phyloP scores from a whole-genome alignment of 1,140 invertebrate genomes.

The Aphelinus atriplicis region DNA sequence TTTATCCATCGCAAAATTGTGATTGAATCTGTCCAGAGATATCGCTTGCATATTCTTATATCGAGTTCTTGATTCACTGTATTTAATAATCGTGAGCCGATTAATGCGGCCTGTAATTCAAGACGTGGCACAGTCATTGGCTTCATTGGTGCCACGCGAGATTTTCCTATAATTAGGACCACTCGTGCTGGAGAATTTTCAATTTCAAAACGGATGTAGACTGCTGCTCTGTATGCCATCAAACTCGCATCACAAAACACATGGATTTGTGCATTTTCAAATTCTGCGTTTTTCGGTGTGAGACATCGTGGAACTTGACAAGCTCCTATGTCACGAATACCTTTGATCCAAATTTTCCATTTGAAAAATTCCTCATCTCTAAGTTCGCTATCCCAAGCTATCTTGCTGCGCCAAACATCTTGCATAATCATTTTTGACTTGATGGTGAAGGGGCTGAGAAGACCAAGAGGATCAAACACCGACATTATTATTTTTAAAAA shows the following conservation, averaged over 20 bases:
- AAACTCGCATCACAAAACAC: neutral
- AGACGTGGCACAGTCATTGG: neutral
- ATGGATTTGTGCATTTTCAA: neutral
- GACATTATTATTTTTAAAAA: slow-evolving; percentile 43
- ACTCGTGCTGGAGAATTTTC: neutral
- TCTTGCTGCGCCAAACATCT: slow-evolving; percentile 40
- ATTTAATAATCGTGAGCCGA: neutral
- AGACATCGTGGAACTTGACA: slow-evolving; percentile 18
- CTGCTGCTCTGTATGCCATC: neutral
- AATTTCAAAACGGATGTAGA: neutral
- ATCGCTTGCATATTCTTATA: neutral
- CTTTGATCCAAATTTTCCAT: slow-evolving; percentile 17
- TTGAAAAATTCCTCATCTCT: slow-evolving; percentile 6
- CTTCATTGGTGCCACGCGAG: neutral
- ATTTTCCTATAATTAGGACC: neutral
- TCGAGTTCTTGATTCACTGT: neutral
- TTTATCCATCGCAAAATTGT: neutral
- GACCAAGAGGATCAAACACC: slow-evolving; percentile 46
- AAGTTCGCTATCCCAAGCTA: slow-evolving; percentile 43
- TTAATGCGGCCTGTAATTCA: neutral
- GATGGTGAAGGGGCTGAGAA: slow-evolving; percentile 40
- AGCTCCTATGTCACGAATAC: neutral
- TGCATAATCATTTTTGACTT: slow-evolving; percentile 43
- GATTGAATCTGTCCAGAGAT: neutral
- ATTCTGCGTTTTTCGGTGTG: neutral